Percentiles rank a stretch among this genome's conserved stretches.
Conservation (phyloP, 2,797 vertebrate genomes). For the Coilia nasus region DNA sequence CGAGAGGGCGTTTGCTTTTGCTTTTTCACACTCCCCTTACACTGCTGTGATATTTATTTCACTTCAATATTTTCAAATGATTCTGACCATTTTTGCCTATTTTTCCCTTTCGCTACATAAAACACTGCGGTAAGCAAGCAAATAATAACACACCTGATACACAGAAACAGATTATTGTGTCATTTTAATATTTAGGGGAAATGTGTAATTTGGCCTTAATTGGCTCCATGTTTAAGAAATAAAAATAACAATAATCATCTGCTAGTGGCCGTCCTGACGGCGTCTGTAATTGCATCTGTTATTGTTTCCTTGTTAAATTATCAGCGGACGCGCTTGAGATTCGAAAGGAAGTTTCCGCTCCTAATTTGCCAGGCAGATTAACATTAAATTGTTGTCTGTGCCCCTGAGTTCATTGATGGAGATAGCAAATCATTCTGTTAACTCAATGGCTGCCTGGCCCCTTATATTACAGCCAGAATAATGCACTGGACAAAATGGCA, state of each 20-base stretch:
- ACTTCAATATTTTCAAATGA: conserved; percentile 42
- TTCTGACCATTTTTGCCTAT: conserved; percentile 51
- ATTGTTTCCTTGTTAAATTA: conserved; percentile 28
- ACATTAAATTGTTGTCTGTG: conserved; percentile 39
- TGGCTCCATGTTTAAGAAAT: not conserved
- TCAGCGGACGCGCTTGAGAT: conserved; percentile 34
- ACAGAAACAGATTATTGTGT: not conserved
- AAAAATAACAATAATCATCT: not conserved
- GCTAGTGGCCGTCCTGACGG: not conserved
- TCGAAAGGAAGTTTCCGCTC: conserved; percentile 38
- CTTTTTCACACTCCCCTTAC: conserved; percentile 61
- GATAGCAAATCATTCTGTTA: conserved; percentile 19
- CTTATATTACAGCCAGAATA: not conserved
- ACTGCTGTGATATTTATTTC: conserved; percentile 57
- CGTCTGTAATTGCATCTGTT: too few species aligned
- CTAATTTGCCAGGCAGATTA: conserved; percentile 39
- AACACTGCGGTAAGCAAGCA: conserved; percentile 52
- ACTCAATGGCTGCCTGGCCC: not conserved
- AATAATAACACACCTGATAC: conserved; percentile 39
- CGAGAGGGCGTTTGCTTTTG: conserved; percentile 37
- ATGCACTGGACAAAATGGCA: not conserved
- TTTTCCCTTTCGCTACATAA: conserved; percentile 57
- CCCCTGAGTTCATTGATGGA: conserved; percentile 22
- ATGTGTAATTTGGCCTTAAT: not conserved
- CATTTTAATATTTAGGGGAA: not conserved